Base-by-base conservation (phyloP, 2,797 vertebrate species). In the Sandelia bainsii region DNA sequence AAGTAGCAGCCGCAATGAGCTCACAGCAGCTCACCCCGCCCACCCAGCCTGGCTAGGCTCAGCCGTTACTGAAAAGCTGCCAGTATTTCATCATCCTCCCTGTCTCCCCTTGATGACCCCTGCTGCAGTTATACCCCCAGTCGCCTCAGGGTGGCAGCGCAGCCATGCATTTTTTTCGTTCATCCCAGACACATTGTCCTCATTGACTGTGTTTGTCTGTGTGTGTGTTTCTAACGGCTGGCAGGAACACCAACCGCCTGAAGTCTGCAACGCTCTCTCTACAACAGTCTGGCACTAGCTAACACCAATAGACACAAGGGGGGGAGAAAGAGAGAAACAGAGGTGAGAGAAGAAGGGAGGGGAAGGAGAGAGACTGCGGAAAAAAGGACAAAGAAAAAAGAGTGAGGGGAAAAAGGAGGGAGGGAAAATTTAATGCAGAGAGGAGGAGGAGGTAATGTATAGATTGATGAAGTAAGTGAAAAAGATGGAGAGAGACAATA, bases 71-170 rank as follows among this genome's bases (percentile, higher is more conserved):
- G 92, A 94, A 95, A 94, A 92, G 86, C 90, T 74, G 91, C 90
- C 93, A 93, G 91, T 92, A 94, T 95, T 95, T 95, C 94, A 95
- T 95, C 95, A 95, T 95, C 91, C 87, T 85, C 69, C 66, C 87
- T 80, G 82, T 85, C 77, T 85, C 87, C 87, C 83, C 81, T 87
- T 83, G 37, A 69, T 90, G 85, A 88, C 85, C 83, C 84, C 78
- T 70, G 51, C 73, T 61, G 78, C 52, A 63, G 86, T 77, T 62
- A 75, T 92, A 72, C 88, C 68, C 14, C 52, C 56, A 54, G 79
- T 51, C 68, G 61, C 91, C 94, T 93, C 90, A 82, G 60, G 92
- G 92, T 93, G 94, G 93, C 91, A 93, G 89, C 83, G 69, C 66
- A 87, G 81, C 71, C 89, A 84, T 75, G 72, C 45, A 1, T 80